A percentile compares a stretch with the other conserved stretches of the same genome.
These are phyloP conservation scores for Nerophis ophidion DNA, from an alignment of 2,113 vertebrate species.

Conservation along the genomic window DNA sequence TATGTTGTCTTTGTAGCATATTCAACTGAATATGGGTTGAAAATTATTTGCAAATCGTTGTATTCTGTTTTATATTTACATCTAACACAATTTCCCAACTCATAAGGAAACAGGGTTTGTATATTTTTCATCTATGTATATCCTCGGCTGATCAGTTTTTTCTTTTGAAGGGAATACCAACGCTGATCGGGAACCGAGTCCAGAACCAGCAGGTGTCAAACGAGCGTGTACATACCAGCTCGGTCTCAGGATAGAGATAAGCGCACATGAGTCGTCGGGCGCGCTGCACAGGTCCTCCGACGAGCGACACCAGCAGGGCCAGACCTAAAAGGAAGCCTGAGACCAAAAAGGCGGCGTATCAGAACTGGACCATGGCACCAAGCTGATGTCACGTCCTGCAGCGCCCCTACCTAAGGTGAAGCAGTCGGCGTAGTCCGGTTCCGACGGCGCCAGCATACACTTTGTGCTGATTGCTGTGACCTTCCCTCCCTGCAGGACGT, in stretches of 20 bases:
- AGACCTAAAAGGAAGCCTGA: conserved; percentile 77
- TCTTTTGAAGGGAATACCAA: background rate
- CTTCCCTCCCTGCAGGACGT: conserved; percentile 75
- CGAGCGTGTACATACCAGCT: conserved; percentile 63
- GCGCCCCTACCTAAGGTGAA: conserved; percentile 30
- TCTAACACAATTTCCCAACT: too few relatives aligned
- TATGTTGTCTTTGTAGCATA: too few relatives aligned
- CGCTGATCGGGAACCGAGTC: background rate
- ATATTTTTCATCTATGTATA: too few relatives aligned
- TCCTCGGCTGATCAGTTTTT: too few relatives aligned
- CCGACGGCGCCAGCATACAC: conserved; percentile 70
- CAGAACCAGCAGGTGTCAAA: background rate
- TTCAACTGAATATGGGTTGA: too few relatives aligned
- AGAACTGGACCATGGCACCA: background rate
- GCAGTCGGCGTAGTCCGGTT: conserved; percentile 62
- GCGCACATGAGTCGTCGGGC: conserved; percentile 75
- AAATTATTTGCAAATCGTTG: too few relatives aligned
- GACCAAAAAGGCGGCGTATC: background rate
- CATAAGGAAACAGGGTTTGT: too few relatives aligned
- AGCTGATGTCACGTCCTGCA: background rate
- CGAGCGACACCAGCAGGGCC: conserved; percentile 68
- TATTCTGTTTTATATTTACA: too few relatives aligned
- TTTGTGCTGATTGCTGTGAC: conserved; percentile 76
- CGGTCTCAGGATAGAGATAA: conserved; percentile 71
- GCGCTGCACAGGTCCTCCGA: conserved; percentile 67